These are phyloP conservation scores for Nephila pilipes DNA, from an alignment of 1,140 invertebrate species.

Conservation along the genomic window DNA sequence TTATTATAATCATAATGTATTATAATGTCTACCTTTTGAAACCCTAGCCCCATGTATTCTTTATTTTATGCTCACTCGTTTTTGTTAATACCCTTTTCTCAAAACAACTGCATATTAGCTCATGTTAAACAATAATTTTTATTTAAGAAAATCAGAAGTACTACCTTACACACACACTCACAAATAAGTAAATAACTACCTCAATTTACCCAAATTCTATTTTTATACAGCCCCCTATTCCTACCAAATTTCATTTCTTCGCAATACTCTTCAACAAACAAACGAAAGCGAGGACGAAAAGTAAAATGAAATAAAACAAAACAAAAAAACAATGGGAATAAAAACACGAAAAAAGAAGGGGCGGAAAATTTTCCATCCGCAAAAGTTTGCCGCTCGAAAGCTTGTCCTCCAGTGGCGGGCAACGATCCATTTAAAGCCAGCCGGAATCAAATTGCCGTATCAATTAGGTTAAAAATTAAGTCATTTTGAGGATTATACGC, in stretches of 20 bases:
- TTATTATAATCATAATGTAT: no score
- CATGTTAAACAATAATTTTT: no score
- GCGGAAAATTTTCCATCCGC: background rate
- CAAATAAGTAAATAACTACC: no score
- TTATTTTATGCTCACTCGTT: no score
- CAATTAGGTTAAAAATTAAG: slow-evolving; percentile 75
- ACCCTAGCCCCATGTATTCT: no score
- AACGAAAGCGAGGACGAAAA: slow-evolving; percentile 34
- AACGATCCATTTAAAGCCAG: slow-evolving; percentile 54
- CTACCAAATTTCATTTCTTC: background rate
- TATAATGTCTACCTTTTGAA: no score
- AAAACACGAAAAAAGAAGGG: background rate
- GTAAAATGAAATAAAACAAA: background rate
- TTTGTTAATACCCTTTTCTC: no score
- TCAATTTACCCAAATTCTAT: background rate
- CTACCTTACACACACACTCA: no score
- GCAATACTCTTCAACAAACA: background rate
- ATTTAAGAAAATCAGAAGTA: no score
- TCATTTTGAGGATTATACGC: slow-evolving; percentile 58
- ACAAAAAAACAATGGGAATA: background rate
- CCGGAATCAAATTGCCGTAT: slow-evolving; percentile 63
- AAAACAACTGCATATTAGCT: no score
- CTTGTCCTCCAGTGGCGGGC: background rate
- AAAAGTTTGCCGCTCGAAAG: background rate
- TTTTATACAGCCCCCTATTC: background rate